These are phyloP conservation scores for Platyscapa corneri DNA, from an alignment of 1,140 invertebrate genomes.

Conservation along the genomic window DNA sequence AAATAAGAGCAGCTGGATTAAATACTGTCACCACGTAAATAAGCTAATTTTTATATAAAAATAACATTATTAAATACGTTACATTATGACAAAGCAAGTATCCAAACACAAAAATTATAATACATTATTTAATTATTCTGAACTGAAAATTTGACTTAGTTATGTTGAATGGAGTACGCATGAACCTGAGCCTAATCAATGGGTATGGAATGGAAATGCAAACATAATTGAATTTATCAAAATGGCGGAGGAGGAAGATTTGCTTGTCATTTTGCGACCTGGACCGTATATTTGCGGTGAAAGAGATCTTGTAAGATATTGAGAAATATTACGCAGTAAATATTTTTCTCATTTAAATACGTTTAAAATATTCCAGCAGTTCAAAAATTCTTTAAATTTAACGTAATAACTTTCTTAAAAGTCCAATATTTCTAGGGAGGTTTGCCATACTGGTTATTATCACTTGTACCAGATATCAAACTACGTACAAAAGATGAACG, in stretches of 20 bases:
- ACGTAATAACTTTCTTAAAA: too few species aligned
- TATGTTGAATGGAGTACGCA: conserved; percentile 96
- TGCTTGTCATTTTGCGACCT: conserved; percentile 89
- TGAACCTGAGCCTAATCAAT: conserved; percentile 83
- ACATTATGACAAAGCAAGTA: conserved; percentile 15
- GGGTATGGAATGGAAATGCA: conserved; percentile 84
- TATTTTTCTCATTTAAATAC: not conserved
- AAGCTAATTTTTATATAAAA: conserved; percentile 11
- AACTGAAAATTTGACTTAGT: conserved; percentile 68
- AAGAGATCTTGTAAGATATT: conserved; percentile 80
- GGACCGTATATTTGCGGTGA: conserved; percentile 97
- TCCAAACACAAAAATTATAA: too few species aligned
- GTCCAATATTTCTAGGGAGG: conserved; percentile 80
- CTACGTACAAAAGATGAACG: conserved; percentile 80
- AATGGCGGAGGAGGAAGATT: conserved; percentile 85
- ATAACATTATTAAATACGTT: not conserved
- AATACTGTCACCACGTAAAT: conserved; percentile 92
- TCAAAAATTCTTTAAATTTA: too few species aligned
- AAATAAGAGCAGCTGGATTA: conserved; percentile 88
- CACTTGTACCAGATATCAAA: conserved; percentile 80
- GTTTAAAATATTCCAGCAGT: too few species aligned
- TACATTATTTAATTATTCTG: too few species aligned
- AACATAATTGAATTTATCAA: conserved; percentile 86
- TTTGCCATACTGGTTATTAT: conserved; percentile 87
- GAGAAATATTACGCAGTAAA: not conserved